These are phyloP conservation scores for Folsomia candida DNA, from an alignment of 2,888 invertebrate genomes.

Conservation along the genomic window DNA sequence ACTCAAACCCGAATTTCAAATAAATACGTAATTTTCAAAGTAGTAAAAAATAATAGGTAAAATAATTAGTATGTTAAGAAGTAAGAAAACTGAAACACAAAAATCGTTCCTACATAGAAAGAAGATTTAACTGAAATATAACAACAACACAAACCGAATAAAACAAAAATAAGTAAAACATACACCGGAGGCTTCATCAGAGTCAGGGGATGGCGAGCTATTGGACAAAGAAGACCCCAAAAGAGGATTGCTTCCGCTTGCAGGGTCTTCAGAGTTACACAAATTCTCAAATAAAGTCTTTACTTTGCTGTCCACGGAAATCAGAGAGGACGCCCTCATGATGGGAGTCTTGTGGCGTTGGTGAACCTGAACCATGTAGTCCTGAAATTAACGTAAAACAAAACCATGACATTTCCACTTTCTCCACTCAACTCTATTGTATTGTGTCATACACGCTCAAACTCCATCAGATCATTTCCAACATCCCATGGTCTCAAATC, in stretches of 20 bases:
- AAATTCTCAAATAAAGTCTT: constrained; percentile 21
- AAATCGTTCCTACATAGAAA: background rate
- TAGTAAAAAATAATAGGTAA: no score
- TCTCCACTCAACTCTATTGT: background rate
- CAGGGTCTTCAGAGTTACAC: background rate
- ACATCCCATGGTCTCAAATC: constrained; percentile 86
- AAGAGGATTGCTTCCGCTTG: background rate
- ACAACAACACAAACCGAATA: constrained; percentile 15
- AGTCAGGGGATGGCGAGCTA: constrained; percentile 10
- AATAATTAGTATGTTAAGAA: no score
- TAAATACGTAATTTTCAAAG: no score
- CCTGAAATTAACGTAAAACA: constrained; percentile 48
- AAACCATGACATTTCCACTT: background rate
- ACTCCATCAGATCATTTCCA: constrained; percentile 80
- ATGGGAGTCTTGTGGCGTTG: constrained; percentile 73
- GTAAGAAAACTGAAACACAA: background rate
- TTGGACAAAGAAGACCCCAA: constrained; percentile 4
- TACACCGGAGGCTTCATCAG: constrained; percentile 12
- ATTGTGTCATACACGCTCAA: constrained; percentile 63
- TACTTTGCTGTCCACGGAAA: constrained; percentile 61
- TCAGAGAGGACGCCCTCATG: constrained; percentile 68
- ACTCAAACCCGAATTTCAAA: no score
- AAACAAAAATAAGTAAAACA: constrained; percentile 3
- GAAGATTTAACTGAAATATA: background rate
- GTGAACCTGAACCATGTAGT: constrained; percentile 75